Evolutionary conservation across 1,140 invertebrate genomes (phyloP).

Genomic region (Maniola jurtina): DNA sequence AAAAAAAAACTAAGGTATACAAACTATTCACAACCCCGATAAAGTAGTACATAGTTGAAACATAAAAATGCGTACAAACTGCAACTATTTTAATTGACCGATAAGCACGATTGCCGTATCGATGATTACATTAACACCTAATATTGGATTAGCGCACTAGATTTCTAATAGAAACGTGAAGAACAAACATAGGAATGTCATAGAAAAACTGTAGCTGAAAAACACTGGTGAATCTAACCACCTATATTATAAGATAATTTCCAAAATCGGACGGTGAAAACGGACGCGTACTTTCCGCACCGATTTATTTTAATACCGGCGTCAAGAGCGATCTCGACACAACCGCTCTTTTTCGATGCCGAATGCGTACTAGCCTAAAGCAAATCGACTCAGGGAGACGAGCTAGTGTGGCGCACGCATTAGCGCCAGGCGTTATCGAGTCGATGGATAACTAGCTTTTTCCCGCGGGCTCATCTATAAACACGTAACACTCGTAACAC

Average conservation of each 20-base stretch:
- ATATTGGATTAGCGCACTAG: conserved; percentile 18
- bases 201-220: conserved; percentile 15
- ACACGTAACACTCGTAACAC: too few species aligned
- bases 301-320: conserved; percentile 51
- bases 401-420: conserved; percentile 64
- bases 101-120: conserved; percentile 25
- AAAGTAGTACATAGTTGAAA: not conserved
- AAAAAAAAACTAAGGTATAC: not conserved
- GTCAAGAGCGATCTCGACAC: conserved; percentile 36
- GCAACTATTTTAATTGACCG: conserved; percentile 1
- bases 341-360: conserved; percentile 41
- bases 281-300: conserved; percentile 48
- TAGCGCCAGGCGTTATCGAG: conserved; percentile 53
- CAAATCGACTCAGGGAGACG: conserved; percentile 46
- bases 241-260: not conserved
- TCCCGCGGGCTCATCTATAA: too few species aligned
- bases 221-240: too few species aligned
- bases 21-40: not conserved
- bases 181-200: conserved; percentile 21
- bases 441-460: conserved; percentile 41
- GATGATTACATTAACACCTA: conserved; percentile 21
- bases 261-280: conserved; percentile 47
- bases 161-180: conserved; percentile 3
- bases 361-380: conserved; percentile 58
- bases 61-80: not conserved